Evolutionary conservation across 2,888 invertebrate species (phyloP), one percentile per base, ranked within the genome.

Genomic region (Belgica antarctica): DNA sequence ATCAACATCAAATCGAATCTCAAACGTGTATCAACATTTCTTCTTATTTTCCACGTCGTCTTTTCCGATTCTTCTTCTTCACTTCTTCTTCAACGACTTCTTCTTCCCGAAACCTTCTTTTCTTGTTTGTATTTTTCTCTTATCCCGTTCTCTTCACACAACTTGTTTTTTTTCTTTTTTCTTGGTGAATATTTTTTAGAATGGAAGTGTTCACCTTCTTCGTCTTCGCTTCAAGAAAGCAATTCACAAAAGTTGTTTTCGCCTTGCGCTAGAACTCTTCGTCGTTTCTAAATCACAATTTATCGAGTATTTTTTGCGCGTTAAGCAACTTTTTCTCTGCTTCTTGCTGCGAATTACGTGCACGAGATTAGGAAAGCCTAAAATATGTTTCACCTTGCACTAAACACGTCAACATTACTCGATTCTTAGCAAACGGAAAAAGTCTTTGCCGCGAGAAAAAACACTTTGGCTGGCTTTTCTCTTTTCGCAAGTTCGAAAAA

Each of bases 1-100:
- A 47, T 27, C 25, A 46, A 59, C 59, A 59, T 59, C 22, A 10
- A 52, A 46, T 46, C 46, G 46, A 65, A 47, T 46, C 25, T 36
- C 19, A 27, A 68, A 57, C 68, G 25, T 57, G 68, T 68, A 52
- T 68, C 57, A 68, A 68, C 68, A 68, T 62, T 46, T 61, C 25
- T 47, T 28, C 12, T 52, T n/a, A n/a, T n/a, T n/a, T n/a, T 52
- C 8, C 25, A 22, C n/a, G n/a, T n/a, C n/a, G n/a, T n/a, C n/a
- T n/a, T n/a, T 28, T 46, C 36, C 24, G 19, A n/a, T 63, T 31
- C 17, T 34, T 31, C 15, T 62, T 31, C 24, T 19, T 52, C 31
- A 36, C 41, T 59, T 59, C 61, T 59, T 69, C 27, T 52, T 31
- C 68, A 17, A 47, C n/a, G n/a, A n/a, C n/a, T 36, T 47, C 36